Evolutionary conservation across 2,888 invertebrate genomes (phyloP).

Genomic region (Pammene aurita): DNA sequence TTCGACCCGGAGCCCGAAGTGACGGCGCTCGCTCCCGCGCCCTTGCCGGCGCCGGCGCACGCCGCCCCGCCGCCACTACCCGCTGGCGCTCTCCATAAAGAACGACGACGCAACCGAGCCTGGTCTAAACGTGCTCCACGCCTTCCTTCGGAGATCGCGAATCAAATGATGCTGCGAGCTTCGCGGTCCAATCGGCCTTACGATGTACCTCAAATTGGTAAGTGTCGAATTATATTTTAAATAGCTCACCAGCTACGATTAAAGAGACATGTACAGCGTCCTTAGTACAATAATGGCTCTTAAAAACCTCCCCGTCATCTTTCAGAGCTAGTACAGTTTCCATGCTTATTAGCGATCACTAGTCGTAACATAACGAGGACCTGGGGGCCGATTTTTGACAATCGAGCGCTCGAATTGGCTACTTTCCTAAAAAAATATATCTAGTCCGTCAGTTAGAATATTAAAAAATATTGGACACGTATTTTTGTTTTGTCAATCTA

Average conservation of each 20-base stretch:
- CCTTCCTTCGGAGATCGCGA: conserved; percentile 84
- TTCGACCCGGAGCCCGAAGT: conserved; percentile 68
- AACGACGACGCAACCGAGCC: conserved; percentile 67
- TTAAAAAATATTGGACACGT: no score
- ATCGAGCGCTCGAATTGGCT: no score
- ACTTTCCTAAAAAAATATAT: no score
- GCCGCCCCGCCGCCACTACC: conserved; percentile 57
- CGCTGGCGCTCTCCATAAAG: conserved; percentile 64
- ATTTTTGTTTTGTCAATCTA: no score
- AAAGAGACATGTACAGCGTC: no score
- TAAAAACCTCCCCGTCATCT: no score
- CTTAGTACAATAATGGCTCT: no score
- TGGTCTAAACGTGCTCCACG: conserved; percentile 68
- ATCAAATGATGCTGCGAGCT: conserved; percentile 90
- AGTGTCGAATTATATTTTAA: conserved; percentile 66
- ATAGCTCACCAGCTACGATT: neutral
- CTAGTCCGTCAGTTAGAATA: no score
- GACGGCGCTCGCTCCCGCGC: conserved; percentile 52
- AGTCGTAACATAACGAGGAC: no score
- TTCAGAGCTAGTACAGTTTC: no score
- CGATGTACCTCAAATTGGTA: conserved; percentile 94
- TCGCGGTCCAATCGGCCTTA: conserved; percentile 90
- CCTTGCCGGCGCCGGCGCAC: conserved; percentile 51
- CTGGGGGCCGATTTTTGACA: no score
- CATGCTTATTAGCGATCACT: no score